A percentile compares a stretch with the other conserved stretches of the same genome.
Conservation (phyloP, 2,888 invertebrate genomes). For the Odontocerum albicorne region DNA sequence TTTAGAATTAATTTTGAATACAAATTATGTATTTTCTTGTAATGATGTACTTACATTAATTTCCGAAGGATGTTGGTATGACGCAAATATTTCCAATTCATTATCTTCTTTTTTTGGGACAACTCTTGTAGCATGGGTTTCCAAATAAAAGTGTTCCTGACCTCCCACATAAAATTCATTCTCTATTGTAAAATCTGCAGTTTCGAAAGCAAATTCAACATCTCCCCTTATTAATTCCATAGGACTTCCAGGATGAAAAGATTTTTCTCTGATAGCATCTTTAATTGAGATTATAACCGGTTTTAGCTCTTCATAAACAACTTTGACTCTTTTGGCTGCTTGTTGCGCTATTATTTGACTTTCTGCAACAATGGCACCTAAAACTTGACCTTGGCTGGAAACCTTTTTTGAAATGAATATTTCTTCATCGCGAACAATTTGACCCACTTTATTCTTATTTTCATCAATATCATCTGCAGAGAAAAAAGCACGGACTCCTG, state of each 20-base stretch:
- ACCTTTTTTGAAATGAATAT: constrained; percentile 82
- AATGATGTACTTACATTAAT: constrained; percentile 64
- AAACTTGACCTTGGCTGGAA: constrained; percentile 75
- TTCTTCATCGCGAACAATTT: constrained; percentile 79
- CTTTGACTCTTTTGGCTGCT: constrained; percentile 78
- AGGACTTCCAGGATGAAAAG: constrained; percentile 66
- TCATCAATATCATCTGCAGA: constrained; percentile 75
- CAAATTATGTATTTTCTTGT: too few relatives aligned
- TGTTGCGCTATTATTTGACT: constrained; percentile 79
- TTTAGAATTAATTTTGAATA: too few relatives aligned
- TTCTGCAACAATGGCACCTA: constrained; percentile 79
- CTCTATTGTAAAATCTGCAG: constrained; percentile 73
- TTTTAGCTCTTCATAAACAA: constrained; percentile 78
- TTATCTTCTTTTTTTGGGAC: constrained; percentile 75
- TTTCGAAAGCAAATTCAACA: constrained; percentile 65
- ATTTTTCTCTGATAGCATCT: constrained; percentile 78
- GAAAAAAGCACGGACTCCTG: constrained; percentile 82
- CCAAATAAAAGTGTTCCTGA: constrained; percentile 97
- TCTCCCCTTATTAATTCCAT: constrained; percentile 67
- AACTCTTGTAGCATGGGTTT: constrained; percentile 75
- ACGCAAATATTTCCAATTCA: constrained; percentile 82
- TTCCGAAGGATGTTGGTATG: constrained; percentile 83
- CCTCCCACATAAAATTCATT: constrained; percentile 81
- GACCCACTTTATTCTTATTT: constrained; percentile 67
- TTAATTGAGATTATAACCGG: constrained; percentile 86